Percentiles rank a stretch among this genome's conserved stretches.
Evolutionary conservation across 2,888 invertebrate genomes (phyloP).

Genomic region (Miltochrista miniata): DNA sequence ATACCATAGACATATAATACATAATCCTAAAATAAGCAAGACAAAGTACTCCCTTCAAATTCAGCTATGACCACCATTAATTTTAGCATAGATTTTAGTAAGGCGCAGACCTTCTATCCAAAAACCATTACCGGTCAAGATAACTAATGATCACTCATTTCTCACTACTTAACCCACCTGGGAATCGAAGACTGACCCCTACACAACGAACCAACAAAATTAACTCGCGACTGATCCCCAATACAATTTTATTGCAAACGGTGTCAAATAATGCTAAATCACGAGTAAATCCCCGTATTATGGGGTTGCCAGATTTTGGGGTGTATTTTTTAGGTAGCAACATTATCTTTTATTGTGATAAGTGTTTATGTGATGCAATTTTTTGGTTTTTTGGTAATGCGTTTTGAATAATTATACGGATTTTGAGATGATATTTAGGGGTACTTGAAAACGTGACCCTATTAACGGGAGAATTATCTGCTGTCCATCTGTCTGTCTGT

Average conservation of each 20-base stretch:
- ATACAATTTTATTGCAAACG: slow-evolving; percentile 75
- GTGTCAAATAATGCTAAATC: slow-evolving; percentile 72
- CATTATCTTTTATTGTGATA: slow-evolving; percentile 71
- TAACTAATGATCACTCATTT: slow-evolving; percentile 42
- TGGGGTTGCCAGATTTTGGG: slow-evolving; percentile 51
- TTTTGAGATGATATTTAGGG: slow-evolving; percentile 8
- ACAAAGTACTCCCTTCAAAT: not conserved
- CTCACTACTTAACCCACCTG: slow-evolving; percentile 43
- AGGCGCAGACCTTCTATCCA: slow-evolving; percentile 11
- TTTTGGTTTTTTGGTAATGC: slow-evolving; percentile 25
- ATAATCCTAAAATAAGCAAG: not conserved
- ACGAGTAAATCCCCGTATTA: slow-evolving; percentile 65
- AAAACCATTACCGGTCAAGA: slow-evolving; percentile 14
- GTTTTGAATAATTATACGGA: slow-evolving; percentile 29
- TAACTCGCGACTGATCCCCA: slow-evolving; percentile 65
- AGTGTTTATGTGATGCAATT: slow-evolving; percentile 58
- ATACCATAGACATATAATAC: too few relatives aligned
- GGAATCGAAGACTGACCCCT: slow-evolving; percentile 53
- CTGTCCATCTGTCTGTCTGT: too few relatives aligned
- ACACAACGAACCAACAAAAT: slow-evolving; percentile 51
- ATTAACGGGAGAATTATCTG: too few relatives aligned
- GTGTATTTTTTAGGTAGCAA: slow-evolving; percentile 52
- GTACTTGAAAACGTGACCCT: too few relatives aligned
- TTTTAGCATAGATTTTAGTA: slow-evolving; percentile 1
- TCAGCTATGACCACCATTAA: slow-evolving; percentile 2